Percentiles rank a stretch among this genome's conserved stretches.
phyloP scores from a whole-genome alignment of 2,797 vertebrate species.

The Protosalanx chinensis region DNA sequence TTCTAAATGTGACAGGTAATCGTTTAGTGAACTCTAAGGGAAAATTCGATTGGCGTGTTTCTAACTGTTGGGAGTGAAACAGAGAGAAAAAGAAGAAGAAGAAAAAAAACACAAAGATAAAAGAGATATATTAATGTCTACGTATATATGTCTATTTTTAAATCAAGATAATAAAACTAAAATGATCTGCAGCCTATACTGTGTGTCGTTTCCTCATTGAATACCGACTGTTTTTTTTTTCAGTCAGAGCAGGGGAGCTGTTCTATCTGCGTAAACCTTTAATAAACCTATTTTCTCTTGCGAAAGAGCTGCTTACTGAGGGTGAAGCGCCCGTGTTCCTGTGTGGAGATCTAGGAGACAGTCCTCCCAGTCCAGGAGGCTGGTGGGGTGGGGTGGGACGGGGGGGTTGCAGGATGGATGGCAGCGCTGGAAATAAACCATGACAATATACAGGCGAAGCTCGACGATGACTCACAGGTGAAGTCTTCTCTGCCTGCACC shows the following conservation, averaged over 20 bases:
- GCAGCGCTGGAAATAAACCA: conserved; percentile 63
- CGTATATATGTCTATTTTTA: conserved; percentile 61
- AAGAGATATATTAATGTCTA: conserved; percentile 40
- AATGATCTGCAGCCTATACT: conserved; percentile 36
- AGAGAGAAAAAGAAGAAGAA: not conserved
- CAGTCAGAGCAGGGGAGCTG: not conserved
- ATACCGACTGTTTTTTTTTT: not conserved
- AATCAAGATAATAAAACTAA: conserved; percentile 62
- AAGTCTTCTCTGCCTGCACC: not conserved
- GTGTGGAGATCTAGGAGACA: too few relatives aligned
- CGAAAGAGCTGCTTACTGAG: conserved; percentile 2
- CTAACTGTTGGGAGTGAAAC: conserved; percentile 18
- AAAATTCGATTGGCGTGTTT: conserved; percentile 9
- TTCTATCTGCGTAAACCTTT: not conserved
- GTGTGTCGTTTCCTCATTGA: conserved; percentile 10
- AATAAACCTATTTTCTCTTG: conserved; percentile 24
- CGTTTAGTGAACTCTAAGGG: not conserved
- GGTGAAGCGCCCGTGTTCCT: too few relatives aligned
- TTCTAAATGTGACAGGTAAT: conserved; percentile 7
- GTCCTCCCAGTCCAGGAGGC: too few relatives aligned
- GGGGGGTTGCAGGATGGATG: conserved; percentile 58
- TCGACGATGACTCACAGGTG: conserved; percentile 53
- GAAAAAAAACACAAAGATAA: conserved; percentile 39
- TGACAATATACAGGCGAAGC: conserved; percentile 1
- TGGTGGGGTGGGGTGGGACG: conserved; percentile 11